Base-by-base conservation (phyloP, 1,140 invertebrate genomes). In the Venturia canescens region DNA sequence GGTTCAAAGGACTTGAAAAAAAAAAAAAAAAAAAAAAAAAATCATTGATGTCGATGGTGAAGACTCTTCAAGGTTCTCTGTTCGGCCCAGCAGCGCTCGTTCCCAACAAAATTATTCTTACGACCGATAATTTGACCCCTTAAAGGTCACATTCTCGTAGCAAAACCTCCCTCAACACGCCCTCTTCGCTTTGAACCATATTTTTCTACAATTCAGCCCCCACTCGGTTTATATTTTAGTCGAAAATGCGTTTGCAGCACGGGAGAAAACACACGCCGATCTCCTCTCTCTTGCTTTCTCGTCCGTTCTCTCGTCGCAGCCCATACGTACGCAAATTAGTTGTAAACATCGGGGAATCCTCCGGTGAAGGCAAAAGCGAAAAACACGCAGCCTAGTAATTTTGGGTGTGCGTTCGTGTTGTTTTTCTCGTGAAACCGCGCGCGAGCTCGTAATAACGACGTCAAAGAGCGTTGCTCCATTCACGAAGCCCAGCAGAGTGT, bases 311-410 rank as follows among this genome's bases (percentile, higher is more conserved):
- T 23, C 18, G 18, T 57, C 53, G n/a, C n/a, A 21, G 67, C 27
- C 3, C n/a, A 70, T 70, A 70, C n/a, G n/a, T 70, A 70, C 67
- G 67, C 67, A 70, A 70, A 70, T 70, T 34, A 70, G 67, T 70
- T 27, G 67, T 29, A 70, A 70, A 70, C 67, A 70, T 70, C 31
- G 38, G 38, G 38, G 38, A 70, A 70, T 18, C 31, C 31, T n/a
- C 27, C 23, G 6, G 6, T 70, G 21, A n/a, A n/a, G 53, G 18
- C 53, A 57, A 23, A 57, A 44, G 38, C 5, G 53, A 57, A 23
- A 34, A 29, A 18, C 67, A 18, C 67, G 31, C 31, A 34, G 67
- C 27, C 27, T 70, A 70, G 67, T 70, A 70, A 70, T 70, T 70
- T 70, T 31, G n/a, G 31, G 34, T 31, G 27, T n/a, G 29, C 31